phyloP scores from a whole-genome alignment of 2,888 invertebrate genomes.

The Antheraea yamamai region DNA sequence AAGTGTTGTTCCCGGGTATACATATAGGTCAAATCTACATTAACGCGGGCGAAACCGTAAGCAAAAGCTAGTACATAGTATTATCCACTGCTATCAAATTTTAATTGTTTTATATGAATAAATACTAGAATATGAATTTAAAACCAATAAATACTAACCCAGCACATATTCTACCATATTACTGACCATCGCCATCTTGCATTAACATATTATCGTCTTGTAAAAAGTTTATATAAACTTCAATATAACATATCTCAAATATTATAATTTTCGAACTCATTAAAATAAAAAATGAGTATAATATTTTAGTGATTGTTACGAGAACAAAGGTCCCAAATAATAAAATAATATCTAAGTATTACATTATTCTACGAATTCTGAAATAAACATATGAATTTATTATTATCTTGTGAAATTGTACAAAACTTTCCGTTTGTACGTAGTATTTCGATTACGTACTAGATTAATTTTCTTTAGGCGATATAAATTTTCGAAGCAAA shows the following conservation, averaged over 20 bases:
- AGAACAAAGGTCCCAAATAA: not conserved
- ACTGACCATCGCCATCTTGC: too few relatives aligned
- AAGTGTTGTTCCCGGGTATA: too few relatives aligned
- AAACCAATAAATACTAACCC: too few relatives aligned
- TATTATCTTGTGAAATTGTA: not conserved
- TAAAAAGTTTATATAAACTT: too few relatives aligned
- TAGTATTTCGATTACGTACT: not conserved
- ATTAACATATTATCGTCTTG: too few relatives aligned
- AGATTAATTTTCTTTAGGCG: not conserved
- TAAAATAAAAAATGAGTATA: not conserved
- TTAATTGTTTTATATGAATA: too few relatives aligned
- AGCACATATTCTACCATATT: too few relatives aligned
- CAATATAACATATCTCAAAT: not conserved
- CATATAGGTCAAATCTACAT: too few relatives aligned
- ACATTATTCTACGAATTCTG: not conserved
- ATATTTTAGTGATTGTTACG: not conserved
- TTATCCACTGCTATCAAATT: too few relatives aligned
- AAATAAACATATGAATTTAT: constrained; percentile 2
- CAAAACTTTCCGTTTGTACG: not conserved
- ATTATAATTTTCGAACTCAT: not conserved
- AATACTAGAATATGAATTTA: too few relatives aligned
- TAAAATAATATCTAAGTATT: not conserved
- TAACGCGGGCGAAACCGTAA: too few relatives aligned
- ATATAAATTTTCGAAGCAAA: not conserved
- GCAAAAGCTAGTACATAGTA: too few relatives aligned